Conservation (phyloP, 1,140 invertebrate genomes). For the Sesamia nonagrioides region DNA sequence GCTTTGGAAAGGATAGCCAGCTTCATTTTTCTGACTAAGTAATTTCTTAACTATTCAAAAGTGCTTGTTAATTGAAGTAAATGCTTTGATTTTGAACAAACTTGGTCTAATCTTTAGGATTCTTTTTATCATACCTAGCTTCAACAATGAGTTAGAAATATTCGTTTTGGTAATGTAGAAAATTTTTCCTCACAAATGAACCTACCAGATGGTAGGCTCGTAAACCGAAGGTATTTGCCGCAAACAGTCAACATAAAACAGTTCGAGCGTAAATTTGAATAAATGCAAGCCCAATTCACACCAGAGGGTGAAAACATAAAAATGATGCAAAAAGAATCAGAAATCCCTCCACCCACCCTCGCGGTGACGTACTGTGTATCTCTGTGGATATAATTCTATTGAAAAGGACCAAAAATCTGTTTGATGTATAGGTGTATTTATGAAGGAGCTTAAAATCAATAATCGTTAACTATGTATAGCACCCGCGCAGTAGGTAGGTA, state of each 20-base stretch:
- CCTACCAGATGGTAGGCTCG: constrained; percentile 17
- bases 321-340: constrained; percentile 56
- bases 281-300: constrained; percentile 57
- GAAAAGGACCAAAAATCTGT: not conserved
- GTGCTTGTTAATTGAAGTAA: too few relatives aligned
- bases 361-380: not conserved
- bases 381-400: not conserved
- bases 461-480: constrained; percentile 4
- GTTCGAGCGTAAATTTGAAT: constrained; percentile 53
- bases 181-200: constrained; percentile 13
- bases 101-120: not conserved
- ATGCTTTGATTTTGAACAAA: not conserved
- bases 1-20: too few relatives aligned
- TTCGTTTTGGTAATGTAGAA: constrained; percentile 4
- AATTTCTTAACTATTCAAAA: too few relatives aligned
- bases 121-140: not conserved
- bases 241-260: constrained; percentile 34
- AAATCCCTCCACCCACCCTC: constrained; percentile 1
- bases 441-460: constrained; percentile 6
- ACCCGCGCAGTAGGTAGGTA: constrained; percentile 5
- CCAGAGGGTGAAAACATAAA: constrained; percentile 59
- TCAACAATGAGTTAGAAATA: not conserved
- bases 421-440: not conserved
- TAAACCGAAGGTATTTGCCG: constrained; percentile 26
- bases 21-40: too few relatives aligned